phyloP scores from a whole-genome alignment of 2,113 vertebrate genomes.

The Damaliscus lunatus region DNA sequence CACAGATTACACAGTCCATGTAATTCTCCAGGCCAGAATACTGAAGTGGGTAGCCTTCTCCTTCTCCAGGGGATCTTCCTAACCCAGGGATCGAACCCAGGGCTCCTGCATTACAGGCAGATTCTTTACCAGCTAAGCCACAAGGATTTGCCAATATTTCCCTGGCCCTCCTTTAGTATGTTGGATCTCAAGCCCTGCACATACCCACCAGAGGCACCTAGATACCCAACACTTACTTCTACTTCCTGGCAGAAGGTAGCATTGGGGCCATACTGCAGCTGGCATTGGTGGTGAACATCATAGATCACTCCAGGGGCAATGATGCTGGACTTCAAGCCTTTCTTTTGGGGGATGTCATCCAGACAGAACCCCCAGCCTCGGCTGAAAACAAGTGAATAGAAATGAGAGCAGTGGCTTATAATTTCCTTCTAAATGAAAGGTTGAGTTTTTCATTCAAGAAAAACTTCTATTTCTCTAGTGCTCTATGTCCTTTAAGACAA shows the following conservation, averaged over 20 bases:
- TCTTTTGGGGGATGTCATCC: constrained; percentile 93
- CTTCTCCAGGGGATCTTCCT: background rate
- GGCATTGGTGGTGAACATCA: constrained; percentile 95
- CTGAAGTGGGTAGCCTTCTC: background rate
- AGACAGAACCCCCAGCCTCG: constrained; percentile 97
- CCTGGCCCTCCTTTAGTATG: background rate
- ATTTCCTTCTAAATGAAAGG: background rate
- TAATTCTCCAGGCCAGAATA: background rate
- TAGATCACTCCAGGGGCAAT: constrained; percentile 94
- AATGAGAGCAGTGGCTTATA: background rate
- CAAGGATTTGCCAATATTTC: background rate
- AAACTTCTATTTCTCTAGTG: background rate
- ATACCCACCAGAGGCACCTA: background rate
- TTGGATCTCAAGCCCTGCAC: background rate
- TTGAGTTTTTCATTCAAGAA: background rate
- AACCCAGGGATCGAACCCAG: background rate
- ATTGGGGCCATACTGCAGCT: constrained; percentile 95
- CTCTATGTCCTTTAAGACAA: background rate
- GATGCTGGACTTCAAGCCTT: constrained; percentile 88
- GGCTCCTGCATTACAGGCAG: background rate
- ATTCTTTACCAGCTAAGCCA: background rate
- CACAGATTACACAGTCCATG: background rate
- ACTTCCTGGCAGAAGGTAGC: constrained; percentile 95
- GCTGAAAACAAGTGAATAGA: constrained; percentile 75
- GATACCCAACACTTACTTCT: constrained; percentile 85